Conservation (phyloP, 2,113 vertebrate species). For the Neogale vison region DNA sequence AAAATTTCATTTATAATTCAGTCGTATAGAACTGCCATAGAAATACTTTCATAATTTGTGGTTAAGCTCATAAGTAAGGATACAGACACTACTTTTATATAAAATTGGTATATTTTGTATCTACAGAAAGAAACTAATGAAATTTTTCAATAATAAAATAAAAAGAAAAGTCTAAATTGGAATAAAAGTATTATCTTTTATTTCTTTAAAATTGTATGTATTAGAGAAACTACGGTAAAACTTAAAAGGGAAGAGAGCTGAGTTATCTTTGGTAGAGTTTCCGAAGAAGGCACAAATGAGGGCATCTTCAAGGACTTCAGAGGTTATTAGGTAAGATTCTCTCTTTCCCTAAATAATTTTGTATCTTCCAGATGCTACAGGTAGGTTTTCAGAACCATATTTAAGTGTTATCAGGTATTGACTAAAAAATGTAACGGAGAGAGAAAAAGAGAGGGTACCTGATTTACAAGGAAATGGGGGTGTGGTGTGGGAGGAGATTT, state of each 20-base stretch:
- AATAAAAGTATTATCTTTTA: background rate
- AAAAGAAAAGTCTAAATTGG: background rate
- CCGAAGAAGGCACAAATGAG: background rate
- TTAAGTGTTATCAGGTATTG: background rate
- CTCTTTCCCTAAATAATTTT: background rate
- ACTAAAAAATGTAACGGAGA: background rate
- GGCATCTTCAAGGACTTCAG: background rate
- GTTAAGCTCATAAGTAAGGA: background rate
- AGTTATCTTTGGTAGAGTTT: background rate
- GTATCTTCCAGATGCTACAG: background rate
- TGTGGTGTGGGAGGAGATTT: background rate
- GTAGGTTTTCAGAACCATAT: background rate
- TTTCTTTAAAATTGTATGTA: background rate
- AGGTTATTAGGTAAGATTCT: background rate
- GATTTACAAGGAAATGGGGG: background rate
- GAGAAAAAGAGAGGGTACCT: background rate
- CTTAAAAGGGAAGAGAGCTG: background rate
- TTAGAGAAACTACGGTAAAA: background rate
- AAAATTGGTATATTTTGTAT: background rate
- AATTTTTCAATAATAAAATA: background rate
- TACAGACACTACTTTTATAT: background rate
- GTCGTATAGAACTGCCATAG: background rate
- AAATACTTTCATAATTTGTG: background rate
- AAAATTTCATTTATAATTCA: slow-evolving; percentile 28
- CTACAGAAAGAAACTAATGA: background rate